These are phyloP conservation scores for Pyxicephalus adspersus DNA, from an alignment of 2,113 vertebrate species.

Conservation along the genomic window DNA sequence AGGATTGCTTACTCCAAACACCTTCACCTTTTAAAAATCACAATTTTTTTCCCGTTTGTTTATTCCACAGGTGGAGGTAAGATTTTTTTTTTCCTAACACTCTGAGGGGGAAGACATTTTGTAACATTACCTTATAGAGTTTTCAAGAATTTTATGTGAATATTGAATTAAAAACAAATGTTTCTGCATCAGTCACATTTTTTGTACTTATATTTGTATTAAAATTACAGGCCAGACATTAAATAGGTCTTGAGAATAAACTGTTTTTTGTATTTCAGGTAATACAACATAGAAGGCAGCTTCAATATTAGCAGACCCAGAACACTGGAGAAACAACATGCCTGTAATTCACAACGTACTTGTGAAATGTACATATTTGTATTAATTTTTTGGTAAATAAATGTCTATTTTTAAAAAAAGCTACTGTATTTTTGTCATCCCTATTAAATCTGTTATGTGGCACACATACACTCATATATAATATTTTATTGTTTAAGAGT, in stretches of 20 bases:
- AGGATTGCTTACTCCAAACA: too few species aligned
- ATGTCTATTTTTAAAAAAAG: slow-evolving; percentile 19
- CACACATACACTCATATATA: too few species aligned
- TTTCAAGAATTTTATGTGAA: not conserved
- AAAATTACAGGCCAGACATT: not conserved
- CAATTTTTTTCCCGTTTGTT: not conserved
- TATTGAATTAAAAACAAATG: not conserved
- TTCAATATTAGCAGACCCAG: not conserved
- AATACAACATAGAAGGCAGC: not conserved
- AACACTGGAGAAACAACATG: slow-evolving; percentile 13
- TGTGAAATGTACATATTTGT: slow-evolving; percentile 22
- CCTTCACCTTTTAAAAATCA: too few species aligned
- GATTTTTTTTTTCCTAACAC: slow-evolving; percentile 1
- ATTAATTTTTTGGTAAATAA: slow-evolving; percentile 27
- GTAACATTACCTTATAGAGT: too few species aligned
- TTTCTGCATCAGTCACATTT: not conserved
- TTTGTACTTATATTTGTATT: not conserved
- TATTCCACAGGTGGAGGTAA: not conserved
- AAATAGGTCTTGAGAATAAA: not conserved
- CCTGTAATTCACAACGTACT: not conserved
- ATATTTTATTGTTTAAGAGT: too few species aligned
- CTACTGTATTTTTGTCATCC: too few species aligned
- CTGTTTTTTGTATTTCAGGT: slow-evolving; percentile 34
- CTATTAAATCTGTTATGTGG: too few species aligned
- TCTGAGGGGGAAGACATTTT: too few species aligned